Conservation (phyloP, 1,140 invertebrate species). For the Nephotettix cincticeps region DNA sequence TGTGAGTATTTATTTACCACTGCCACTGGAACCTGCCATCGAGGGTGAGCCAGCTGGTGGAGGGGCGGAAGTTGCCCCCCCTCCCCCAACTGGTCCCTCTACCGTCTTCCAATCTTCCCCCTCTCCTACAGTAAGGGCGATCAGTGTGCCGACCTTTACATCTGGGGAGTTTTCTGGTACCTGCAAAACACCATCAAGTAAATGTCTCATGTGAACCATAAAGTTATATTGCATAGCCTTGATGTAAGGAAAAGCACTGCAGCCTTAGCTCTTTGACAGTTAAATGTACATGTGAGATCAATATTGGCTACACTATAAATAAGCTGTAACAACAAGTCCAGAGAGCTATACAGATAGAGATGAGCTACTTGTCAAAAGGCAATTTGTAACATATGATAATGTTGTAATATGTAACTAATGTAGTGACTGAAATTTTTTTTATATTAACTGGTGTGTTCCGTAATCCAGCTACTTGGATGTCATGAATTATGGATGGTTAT, state of each 20-base stretch:
- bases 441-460: no score
- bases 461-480: no score
- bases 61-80: conserved; percentile 41
- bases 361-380: no score
- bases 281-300: not conserved
- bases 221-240: not conserved
- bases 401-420: no score
- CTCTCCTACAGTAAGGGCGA: conserved; percentile 86
- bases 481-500: no score
- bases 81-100: conserved; percentile 72
- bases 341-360: no score
- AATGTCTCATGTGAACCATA: not conserved
- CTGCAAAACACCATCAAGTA: conserved; percentile 26
- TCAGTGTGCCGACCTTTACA: conserved; percentile 79
- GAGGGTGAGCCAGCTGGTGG: conserved; percentile 39
- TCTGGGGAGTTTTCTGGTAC: conserved; percentile 77
- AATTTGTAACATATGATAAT: no score
- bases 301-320: not conserved
- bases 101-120: conserved; percentile 71
- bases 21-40: conserved; percentile 39
- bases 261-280: not conserved
- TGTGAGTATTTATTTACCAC: no score
- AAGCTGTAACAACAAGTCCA: no score
- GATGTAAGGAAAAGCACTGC: not conserved
- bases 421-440: no score